phyloP scores from a whole-genome alignment of 1,140 invertebrate genomes.

The Drosophila tani region DNA sequence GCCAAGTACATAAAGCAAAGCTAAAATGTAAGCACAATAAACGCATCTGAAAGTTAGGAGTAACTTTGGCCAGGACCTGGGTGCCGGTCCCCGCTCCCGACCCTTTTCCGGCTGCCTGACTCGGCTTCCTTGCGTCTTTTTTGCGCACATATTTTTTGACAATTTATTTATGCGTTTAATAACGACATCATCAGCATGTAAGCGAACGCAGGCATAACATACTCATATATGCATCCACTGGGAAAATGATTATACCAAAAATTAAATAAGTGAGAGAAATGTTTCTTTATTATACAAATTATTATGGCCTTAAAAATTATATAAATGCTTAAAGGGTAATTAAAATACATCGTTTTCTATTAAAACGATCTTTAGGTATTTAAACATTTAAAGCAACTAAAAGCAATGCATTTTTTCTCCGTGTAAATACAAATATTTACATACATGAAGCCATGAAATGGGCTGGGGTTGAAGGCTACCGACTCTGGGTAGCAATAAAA shows the following conservation, averaged over 20 bases:
- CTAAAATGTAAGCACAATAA: constrained; percentile 49
- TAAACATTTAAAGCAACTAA: too few species aligned
- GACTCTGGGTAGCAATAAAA: constrained; percentile 67
- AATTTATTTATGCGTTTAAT: constrained; percentile 84
- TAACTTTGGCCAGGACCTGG: constrained; percentile 8
- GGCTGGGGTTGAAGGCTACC: constrained; percentile 4
- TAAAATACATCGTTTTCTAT: neutral
- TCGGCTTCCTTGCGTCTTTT: constrained; percentile 15
- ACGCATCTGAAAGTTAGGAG: constrained; percentile 43
- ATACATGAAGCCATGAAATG: constrained; percentile 19
- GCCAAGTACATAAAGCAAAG: constrained; percentile 50
- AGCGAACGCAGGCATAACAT: constrained; percentile 34
- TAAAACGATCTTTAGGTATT: neutral
- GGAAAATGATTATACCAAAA: neutral
- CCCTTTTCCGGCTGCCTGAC: constrained; percentile 6
- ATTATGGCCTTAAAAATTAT: too few species aligned
- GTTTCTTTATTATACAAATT: neutral
- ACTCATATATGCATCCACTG: constrained; percentile 25
- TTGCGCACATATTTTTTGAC: constrained; percentile 57
- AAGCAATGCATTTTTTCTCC: neutral
- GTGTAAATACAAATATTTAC: constrained; percentile 21
- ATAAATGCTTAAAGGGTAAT: neutral
- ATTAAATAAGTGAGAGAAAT: neutral
- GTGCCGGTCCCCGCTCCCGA: too few species aligned
- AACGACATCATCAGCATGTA: constrained; percentile 82